These are phyloP conservation scores for Myotis pilosus DNA, from an alignment of 2,797 vertebrate species.

Conservation along the genomic window DNA sequence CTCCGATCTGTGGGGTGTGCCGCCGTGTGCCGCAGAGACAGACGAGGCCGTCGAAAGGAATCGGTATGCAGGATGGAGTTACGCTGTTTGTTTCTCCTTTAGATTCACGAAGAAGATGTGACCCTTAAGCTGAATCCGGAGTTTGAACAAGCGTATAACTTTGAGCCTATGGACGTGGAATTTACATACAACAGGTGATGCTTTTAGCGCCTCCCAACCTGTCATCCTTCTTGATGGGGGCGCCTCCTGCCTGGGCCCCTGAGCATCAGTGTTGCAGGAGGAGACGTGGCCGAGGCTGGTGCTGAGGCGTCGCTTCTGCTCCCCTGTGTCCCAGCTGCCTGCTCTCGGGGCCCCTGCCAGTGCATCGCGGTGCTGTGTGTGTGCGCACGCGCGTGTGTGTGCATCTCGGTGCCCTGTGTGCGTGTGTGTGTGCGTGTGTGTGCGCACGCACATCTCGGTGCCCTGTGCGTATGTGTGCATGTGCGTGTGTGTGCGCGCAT, in stretches of 20 bases:
- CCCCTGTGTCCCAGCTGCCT: neutral
- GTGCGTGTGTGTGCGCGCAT: no score
- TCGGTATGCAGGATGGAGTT: neutral
- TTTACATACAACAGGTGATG: conserved; percentile 92
- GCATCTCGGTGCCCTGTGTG: no score
- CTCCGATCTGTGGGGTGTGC: neutral
- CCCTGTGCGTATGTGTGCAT: no score
- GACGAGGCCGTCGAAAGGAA: neutral
- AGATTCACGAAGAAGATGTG: conserved; percentile 91
- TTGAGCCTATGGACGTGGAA: conserved; percentile 94
- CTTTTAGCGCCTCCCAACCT: neutral
- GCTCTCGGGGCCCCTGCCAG: neutral
- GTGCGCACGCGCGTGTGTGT: no score
- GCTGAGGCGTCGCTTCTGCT: neutral
- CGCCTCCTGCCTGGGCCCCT: neutral
- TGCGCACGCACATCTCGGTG: no score
- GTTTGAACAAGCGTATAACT: conserved; percentile 89
- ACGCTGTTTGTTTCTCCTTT: neutral
- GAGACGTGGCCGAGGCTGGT: neutral
- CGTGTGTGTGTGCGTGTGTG: no score
- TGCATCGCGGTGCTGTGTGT: no score
- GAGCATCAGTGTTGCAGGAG: neutral
- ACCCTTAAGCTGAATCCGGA: conserved; percentile 89
- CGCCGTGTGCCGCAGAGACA: neutral
- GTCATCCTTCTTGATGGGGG: no score